Base-by-base conservation (phyloP, 2,888 invertebrate species). In the Myopa testacea region DNA sequence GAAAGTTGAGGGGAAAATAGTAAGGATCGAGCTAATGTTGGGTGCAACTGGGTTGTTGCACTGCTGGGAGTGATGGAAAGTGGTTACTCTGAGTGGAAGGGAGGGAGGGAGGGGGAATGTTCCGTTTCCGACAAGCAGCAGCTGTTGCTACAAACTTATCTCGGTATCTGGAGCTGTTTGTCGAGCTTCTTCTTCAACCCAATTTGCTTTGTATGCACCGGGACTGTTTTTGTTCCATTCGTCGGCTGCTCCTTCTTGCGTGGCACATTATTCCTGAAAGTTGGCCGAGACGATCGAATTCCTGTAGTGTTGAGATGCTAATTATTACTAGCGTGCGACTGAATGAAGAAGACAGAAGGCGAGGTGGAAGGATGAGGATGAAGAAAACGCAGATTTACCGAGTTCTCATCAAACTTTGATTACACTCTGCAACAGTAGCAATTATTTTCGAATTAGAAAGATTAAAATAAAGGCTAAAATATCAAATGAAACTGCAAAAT, bases 221-320 rank as follows among this genome's bases (percentile, higher is more conserved):
- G 6, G 10, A n/a, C 7, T 52, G 52, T 55, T 70, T 52, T 71
- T 55, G n/a, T 71, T 58, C 26, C 37, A 14, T 65, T 65, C 34
- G 8, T 65, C 34, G n/a, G 19, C 19, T n/a, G 16, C 16, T 19
- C 34, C 69, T 69, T 19, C 69, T 69, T 58, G 55, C 60, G 40
- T 19, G 37, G 58, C 52, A 40, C 62, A 62, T 73, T 73, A 63
- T 63, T 65, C 45, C 34, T 14, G 12, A 10, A 74, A 63, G 55
- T 52, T 34, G 16, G 34, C 52, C 19, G 45, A 63, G 37, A 75
- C 50, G 65, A 26, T 62, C 19, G 40, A 16, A 7, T 58, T 62
- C 58, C 60, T 40, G 38, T 10, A 52, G 75, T 62, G 70, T 50
- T 70, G 76, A 69, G 62, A 70, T 70, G 70, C 75, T 75, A 75